phyloP scores from a whole-genome alignment of 2,888 invertebrate species.

The Meloe dianella region DNA sequence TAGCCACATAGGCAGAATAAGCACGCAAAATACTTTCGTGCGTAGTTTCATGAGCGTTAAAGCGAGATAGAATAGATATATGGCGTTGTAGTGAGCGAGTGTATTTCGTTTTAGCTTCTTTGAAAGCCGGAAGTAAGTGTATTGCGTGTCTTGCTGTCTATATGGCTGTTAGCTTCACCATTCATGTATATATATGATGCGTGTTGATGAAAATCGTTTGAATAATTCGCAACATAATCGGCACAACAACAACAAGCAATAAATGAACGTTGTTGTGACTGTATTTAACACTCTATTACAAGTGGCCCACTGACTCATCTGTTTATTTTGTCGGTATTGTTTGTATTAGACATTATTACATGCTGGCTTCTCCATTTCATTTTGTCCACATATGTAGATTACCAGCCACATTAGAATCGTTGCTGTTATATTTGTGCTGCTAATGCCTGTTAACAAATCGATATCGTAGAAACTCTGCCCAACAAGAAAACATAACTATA shows the following conservation, averaged over 20 bases:
- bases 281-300: background rate
- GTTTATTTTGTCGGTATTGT: background rate
- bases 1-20: too few relatives aligned
- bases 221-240: slow-evolving; percentile 1
- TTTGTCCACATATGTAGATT: background rate
- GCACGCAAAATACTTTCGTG: too few relatives aligned
- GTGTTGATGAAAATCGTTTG: background rate
- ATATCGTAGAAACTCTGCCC: background rate
- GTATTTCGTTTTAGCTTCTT: too few relatives aligned
- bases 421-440: too few relatives aligned
- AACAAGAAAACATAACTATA: background rate
- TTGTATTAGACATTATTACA: background rate
- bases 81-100: too few relatives aligned
- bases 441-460: background rate
- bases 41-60: too few relatives aligned
- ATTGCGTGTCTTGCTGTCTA: too few relatives aligned
- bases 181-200: background rate
- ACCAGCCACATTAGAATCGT: background rate
- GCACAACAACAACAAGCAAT: slow-evolving; percentile 4
- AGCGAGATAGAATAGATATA: too few relatives aligned
- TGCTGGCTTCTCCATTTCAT: background rate
- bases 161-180: too few relatives aligned
- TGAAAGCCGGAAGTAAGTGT: too few relatives aligned
- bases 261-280: background rate
- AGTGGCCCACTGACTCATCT: background rate